phyloP scores from a whole-genome alignment of 2,888 invertebrate genomes.

The Drosophila putrida region DNA sequence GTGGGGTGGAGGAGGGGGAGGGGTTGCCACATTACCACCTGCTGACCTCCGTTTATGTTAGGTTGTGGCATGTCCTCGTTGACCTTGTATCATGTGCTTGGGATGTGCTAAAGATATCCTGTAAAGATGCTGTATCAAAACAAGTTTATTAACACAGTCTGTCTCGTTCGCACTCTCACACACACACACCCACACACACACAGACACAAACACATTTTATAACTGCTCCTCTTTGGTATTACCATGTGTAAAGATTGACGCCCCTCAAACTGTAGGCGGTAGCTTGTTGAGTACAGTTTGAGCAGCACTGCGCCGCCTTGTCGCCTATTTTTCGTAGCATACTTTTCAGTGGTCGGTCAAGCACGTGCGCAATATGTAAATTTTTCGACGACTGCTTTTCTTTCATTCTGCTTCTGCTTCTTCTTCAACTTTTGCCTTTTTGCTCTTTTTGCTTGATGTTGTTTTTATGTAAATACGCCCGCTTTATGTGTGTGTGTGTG shows the following conservation, averaged over 20 bases:
- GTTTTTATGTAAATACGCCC: constrained; percentile 67
- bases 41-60: constrained; percentile 58
- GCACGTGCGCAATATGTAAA: constrained; percentile 78
- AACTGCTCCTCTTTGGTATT: not conserved
- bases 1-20: no score
- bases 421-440: constrained; percentile 30
- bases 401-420: constrained; percentile 25
- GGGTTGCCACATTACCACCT: constrained; percentile 49
- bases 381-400: constrained; percentile 45
- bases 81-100: constrained; percentile 65
- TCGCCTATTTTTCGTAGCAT: constrained; percentile 60
- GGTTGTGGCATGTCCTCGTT: constrained; percentile 24
- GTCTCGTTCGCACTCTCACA: not conserved
- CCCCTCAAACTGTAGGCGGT: constrained; percentile 17
- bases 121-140: constrained; percentile 61
- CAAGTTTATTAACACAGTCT: constrained; percentile 73
- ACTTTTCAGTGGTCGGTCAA: constrained; percentile 60
- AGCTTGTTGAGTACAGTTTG: constrained; percentile 32
- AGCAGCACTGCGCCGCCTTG: constrained; percentile 55
- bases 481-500: constrained; percentile 11
- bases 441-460: constrained; percentile 68
- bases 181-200: not conserved
- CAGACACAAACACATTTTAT: not conserved
- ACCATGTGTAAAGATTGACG: constrained; percentile 33
- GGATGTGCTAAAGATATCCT: constrained; percentile 36